A percentile compares a stretch with the other conserved stretches of the same genome.
These are phyloP conservation scores for Eulithis testata DNA, from an alignment of 2,888 invertebrate genomes.

Conservation along the genomic window DNA sequence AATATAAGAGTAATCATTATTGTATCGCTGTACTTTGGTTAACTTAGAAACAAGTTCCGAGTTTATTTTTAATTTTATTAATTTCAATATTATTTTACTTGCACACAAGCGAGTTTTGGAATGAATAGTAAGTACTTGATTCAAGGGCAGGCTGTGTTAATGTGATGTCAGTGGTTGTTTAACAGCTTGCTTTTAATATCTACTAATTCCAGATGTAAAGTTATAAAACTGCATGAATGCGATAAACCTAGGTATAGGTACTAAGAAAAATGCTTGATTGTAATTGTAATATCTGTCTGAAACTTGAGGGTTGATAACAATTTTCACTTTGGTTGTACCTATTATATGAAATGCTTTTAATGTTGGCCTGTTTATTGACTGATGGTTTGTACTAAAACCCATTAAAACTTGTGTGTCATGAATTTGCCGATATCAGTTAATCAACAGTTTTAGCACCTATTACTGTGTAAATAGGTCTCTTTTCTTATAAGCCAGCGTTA, in stretches of 20 bases:
- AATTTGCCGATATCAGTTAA: too few relatives aligned
- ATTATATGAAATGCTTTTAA: not conserved
- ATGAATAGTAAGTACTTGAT: constrained; percentile 73
- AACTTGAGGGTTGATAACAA: too few relatives aligned
- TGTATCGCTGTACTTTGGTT: too few relatives aligned
- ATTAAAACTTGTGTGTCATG: not conserved
- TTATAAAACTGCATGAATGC: too few relatives aligned
- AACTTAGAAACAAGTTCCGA: not conserved
- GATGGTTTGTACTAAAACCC: not conserved
- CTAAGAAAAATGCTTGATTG: too few relatives aligned
- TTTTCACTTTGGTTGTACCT: not conserved
- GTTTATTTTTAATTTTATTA: constrained; percentile 21
- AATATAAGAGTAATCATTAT: too few relatives aligned
- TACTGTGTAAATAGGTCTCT: too few relatives aligned
- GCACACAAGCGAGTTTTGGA: constrained; percentile 81
- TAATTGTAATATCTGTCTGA: too few relatives aligned
- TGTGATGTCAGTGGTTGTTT: constrained; percentile 44
- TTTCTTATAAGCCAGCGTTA: too few relatives aligned
- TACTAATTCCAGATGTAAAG: too few relatives aligned
- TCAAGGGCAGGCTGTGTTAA: constrained; percentile 41
- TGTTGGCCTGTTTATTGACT: constrained; percentile 4
- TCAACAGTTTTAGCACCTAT: too few relatives aligned
- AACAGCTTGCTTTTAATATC: constrained; percentile 6
- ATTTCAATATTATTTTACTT: constrained; percentile 62
- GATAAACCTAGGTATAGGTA: too few relatives aligned